Evolutionary conservation across 2,113 vertebrate genomes (phyloP).

Genomic region (Salvelinus namaycush): DNA sequence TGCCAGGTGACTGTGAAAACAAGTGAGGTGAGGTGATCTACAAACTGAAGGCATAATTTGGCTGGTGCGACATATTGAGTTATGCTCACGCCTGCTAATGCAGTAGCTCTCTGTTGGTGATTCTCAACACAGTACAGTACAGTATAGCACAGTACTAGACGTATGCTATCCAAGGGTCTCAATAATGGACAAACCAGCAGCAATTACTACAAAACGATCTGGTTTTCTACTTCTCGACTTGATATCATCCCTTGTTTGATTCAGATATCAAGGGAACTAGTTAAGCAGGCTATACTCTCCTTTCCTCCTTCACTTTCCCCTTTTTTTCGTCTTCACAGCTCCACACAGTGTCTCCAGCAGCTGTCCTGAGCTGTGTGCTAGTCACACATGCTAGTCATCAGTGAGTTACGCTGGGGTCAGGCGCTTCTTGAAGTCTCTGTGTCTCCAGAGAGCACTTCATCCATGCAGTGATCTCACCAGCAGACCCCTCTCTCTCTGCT

Average conservation of each 20-base stretch:
- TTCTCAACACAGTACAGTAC: no score
- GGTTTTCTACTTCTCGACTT: neutral
- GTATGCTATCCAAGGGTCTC: conserved; percentile 29
- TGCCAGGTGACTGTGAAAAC: neutral
- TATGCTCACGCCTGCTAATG: no score
- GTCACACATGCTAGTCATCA: conserved; percentile 80
- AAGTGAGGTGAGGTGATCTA: neutral
- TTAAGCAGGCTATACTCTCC: conserved; percentile 49
- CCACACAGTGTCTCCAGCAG: conserved; percentile 61
- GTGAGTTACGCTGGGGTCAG: conserved; percentile 73
- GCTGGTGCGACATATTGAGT: neutral
- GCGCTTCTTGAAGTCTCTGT: conserved; percentile 77
- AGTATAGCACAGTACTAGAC: neutral
- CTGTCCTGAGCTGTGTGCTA: conserved; percentile 66
- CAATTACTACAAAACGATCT: conserved; percentile 5
- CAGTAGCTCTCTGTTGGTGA: no score
- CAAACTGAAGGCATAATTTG: neutral
- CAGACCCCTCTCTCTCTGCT: conserved; percentile 52
- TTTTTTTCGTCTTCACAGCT: conserved; percentile 34
- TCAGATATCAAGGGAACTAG: conserved; percentile 44
- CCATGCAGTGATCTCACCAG: conserved; percentile 72
- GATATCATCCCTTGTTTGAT: conserved; percentile 31
- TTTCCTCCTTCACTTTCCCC: conserved; percentile 37
- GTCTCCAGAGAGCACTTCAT: conserved; percentile 73
- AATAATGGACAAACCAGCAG: conserved; percentile 33